Base-by-base conservation (phyloP, 2,888 invertebrate genomes). In the Epistrophe eligans region DNA sequence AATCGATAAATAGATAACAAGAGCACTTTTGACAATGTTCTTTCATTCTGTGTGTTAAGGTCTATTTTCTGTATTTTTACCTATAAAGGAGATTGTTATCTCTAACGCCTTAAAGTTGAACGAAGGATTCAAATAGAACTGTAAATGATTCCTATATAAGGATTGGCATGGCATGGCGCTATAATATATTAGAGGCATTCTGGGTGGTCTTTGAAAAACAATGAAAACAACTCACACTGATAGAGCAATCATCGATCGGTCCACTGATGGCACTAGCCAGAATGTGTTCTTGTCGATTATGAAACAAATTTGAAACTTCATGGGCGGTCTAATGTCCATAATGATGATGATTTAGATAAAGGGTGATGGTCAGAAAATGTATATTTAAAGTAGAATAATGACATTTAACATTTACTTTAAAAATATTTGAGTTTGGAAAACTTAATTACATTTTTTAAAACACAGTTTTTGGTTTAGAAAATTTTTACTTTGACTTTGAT, bases 1-100 rank as follows among this genome's bases (percentile, higher is more conserved):
- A 79, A 82, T 82, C 87, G 77, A 87, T 87, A 82, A 81, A 70
- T 81, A 77, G 81, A 81, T 81, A 85, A 81, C 80, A 57, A 77
- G 81, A 48, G 73, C 77, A 81, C 73, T 81, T 77, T 85, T 77
- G 52, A 67, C 84, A 71, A 50, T 48, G 28, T 55, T 40, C 48
- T 32, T 17, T 43, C 28, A 48, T 58, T 57, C 50, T 24, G 8
- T 17, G 35, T 43, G 9, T 62, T 67, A 40, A 19, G 40, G 32
- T 35, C 19, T 24, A 28, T 55, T n/a, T n/a, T 55, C 24, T 24
- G 2, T 15, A 32, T 35, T 7, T 8, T 6, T 35, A 35, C 35
- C 35, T 55, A 32, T 32, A 55, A 10, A 17, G 11, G 50, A 40
- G 77, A 85, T 85, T 58, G 57, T 45, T 73, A 85, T 85, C 85